phyloP scores from a whole-genome alignment of 2,113 vertebrate genomes.

The Cnemophilus loriae region DNA sequence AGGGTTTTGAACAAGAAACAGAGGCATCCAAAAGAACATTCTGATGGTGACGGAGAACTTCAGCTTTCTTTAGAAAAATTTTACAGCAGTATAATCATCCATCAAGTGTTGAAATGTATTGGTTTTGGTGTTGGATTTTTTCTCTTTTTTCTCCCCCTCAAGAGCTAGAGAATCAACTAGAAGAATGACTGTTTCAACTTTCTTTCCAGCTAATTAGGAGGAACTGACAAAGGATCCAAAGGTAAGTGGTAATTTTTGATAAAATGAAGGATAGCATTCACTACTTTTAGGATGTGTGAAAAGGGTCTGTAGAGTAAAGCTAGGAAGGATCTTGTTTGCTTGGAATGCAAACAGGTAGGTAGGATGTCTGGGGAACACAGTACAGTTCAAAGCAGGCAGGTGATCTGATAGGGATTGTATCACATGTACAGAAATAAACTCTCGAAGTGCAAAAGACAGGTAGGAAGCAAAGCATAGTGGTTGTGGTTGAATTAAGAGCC shows the following conservation, averaged over 20 bases:
- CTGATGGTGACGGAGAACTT: background rate
- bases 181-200: background rate
- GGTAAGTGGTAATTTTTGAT: background rate
- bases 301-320: background rate
- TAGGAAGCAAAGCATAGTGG: background rate
- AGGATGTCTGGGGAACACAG: background rate
- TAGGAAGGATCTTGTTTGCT: background rate
- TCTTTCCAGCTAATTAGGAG: background rate
- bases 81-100: background rate
- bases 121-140: background rate
- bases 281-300: background rate
- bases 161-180: background rate
- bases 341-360: background rate
- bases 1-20: background rate
- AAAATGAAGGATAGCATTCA: background rate
- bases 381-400: background rate
- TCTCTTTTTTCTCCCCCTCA: accelerated
- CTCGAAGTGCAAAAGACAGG: background rate
- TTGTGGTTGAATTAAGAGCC: background rate
- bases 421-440: background rate
- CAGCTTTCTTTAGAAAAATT: background rate
- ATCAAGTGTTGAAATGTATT: background rate
- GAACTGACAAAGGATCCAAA: background rate
- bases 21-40: background rate
- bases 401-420: background rate